Percentiles rank a stretch among this genome's conserved stretches.
phyloP scores from a whole-genome alignment of 2,797 vertebrate genomes.

The Oreochromis grahami region DNA sequence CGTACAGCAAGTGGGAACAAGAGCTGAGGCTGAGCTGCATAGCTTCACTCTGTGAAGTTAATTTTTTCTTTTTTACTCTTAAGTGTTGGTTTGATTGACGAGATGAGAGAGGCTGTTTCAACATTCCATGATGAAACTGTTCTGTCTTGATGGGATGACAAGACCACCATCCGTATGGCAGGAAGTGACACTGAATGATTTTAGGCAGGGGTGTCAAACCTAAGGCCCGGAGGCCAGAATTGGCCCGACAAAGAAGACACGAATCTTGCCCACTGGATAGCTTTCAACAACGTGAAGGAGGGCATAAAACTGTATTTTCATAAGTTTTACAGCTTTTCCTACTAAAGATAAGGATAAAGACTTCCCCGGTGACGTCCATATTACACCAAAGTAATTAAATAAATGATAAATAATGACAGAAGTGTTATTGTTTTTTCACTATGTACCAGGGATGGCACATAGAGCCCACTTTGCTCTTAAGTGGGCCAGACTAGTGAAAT shows the following conservation, averaged over 20 bases:
- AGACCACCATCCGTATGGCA: background rate
- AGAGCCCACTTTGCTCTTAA: background rate
- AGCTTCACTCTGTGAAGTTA: background rate
- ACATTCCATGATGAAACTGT: background rate
- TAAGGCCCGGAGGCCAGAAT: background rate
- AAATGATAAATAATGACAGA: background rate
- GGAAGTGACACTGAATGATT: background rate
- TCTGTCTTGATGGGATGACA: background rate
- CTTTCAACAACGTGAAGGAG: background rate
- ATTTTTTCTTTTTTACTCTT: background rate
- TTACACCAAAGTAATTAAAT: background rate
- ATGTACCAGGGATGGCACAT: fast-evolving
- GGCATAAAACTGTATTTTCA: background rate
- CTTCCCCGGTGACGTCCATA: fast-evolving
- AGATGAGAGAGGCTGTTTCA: background rate
- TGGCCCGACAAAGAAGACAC: background rate
- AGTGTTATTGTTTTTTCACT: background rate
- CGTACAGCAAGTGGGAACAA: slow-evolving; percentile 17
- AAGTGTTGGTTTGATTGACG: background rate
- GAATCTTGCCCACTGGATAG: background rate
- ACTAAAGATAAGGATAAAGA: background rate
- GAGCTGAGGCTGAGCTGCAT: background rate
- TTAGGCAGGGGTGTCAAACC: background rate
- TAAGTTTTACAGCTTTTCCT: background rate
- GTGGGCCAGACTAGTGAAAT: background rate